Percentiles rank a stretch among this genome's conserved stretches.
phyloP scores from a whole-genome alignment of 2,113 vertebrate genomes.

The Paramisgurnus dabryanus region DNA sequence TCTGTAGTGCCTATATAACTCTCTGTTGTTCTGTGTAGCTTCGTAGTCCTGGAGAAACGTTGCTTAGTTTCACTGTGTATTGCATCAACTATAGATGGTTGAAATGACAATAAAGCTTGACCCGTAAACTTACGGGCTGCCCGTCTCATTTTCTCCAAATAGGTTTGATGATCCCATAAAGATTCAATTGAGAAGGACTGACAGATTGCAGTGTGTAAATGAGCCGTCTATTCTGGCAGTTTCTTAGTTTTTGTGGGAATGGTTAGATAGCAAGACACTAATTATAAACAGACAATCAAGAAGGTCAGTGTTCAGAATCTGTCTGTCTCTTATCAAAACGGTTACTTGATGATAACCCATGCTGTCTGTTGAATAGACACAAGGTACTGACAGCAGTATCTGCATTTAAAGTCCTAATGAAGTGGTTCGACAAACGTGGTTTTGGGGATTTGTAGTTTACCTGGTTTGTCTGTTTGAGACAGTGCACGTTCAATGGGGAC shows the following conservation, averaged over 20 bases:
- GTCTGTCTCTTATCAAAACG: not conserved
- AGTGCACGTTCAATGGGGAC: conserved; percentile 19
- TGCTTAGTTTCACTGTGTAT: too few species aligned
- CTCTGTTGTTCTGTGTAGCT: too few species aligned
- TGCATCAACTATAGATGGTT: too few species aligned
- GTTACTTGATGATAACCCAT: conserved; percentile 14
- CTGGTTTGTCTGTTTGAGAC: conserved; percentile 16
- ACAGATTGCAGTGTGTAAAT: conserved; percentile 32
- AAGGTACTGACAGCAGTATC: not conserved
- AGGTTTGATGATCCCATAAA: conserved; percentile 1
- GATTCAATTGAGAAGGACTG: conserved; percentile 21
- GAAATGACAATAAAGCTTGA: too few species aligned
- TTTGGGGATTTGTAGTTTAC: conserved; percentile 9
- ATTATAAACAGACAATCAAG: conserved; percentile 40
- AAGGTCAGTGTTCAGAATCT: conserved; percentile 20
- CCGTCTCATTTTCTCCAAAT: not conserved
- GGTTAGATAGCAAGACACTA: conserved; percentile 39
- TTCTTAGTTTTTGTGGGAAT: conserved; percentile 13
- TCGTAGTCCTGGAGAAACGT: too few species aligned
- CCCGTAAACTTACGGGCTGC: not conserved
- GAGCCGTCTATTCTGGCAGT: conserved; percentile 31
- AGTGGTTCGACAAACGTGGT: not conserved
- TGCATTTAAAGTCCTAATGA: too few species aligned
- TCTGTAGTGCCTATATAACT: too few species aligned
- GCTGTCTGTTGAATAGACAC: conserved; percentile 1